Conservation (phyloP, 2,113 vertebrate species). For the Heloderma charlesbogerti region DNA sequence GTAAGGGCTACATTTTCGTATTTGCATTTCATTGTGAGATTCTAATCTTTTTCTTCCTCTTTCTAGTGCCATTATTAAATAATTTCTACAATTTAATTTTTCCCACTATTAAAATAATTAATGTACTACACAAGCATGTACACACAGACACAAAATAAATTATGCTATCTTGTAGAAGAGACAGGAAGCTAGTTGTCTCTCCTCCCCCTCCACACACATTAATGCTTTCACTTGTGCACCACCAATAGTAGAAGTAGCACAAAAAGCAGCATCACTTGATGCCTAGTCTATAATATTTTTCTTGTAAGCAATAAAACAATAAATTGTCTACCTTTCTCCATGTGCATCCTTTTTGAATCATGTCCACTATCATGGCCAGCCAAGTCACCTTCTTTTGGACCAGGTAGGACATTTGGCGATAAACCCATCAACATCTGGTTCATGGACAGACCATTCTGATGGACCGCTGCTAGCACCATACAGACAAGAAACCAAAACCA, state of each 20-base stretch:
- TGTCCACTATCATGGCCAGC: constrained; percentile 94
- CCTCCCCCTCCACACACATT: neutral
- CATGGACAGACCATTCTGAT: constrained; percentile 98
- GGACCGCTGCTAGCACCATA: constrained; percentile 81
- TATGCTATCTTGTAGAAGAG: neutral
- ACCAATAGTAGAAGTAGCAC: neutral
- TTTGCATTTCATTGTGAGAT: constrained; percentile 19
- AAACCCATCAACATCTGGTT: constrained; percentile 96
- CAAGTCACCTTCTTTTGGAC: constrained; percentile 96
- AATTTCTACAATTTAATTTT: constrained; percentile 20
- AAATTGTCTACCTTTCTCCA: constrained; percentile 94
- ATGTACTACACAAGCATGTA: neutral
- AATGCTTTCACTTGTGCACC: neutral
- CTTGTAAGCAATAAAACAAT: constrained; percentile 11
- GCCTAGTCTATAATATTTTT: neutral
- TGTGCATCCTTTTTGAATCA: constrained; percentile 93
- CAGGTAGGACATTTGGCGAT: constrained; percentile 93
- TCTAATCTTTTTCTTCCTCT: constrained; percentile 27
- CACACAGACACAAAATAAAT: neutral
- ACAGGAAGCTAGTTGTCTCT: neutral
- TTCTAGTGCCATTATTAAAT: constrained; percentile 23
- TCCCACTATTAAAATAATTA: constrained; percentile 3
- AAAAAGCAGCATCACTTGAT: neutral
- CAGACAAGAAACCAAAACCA: constrained; percentile 41
- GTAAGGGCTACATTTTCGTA: neutral